Conservation (phyloP, 2,888 invertebrate species). For the Litoditis marina region DNA sequence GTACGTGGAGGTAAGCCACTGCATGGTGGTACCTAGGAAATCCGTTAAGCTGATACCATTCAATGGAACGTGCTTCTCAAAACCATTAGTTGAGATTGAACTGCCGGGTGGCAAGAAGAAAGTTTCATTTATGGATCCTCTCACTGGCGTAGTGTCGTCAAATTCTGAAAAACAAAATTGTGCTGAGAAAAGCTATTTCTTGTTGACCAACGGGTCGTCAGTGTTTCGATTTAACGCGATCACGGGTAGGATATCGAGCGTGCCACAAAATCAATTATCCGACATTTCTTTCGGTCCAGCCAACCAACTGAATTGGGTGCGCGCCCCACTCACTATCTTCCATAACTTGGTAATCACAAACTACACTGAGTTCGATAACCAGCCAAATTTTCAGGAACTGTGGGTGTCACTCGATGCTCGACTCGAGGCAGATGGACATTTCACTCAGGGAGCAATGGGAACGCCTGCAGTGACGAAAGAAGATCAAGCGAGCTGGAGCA, state of each 20-base stretch:
- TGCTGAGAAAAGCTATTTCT: no score
- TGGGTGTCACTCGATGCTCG: no score
- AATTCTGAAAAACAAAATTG: no score
- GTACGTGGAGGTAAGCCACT: neutral
- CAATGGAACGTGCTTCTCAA: conserved; percentile 3
- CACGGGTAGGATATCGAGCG: no score
- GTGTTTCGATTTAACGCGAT: no score
- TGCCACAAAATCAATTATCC: no score
- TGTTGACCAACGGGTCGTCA: no score
- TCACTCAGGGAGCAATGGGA: conserved; percentile 1
- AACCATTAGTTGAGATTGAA: neutral
- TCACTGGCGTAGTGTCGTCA: neutral
- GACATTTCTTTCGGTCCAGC: no score
- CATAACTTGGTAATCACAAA: conserved; percentile 2
- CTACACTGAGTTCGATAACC: neutral
- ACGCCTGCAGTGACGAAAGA: neutral
- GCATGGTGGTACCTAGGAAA: neutral
- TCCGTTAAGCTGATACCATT: conserved; percentile 3
- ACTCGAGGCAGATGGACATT: no score
- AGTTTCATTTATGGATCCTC: conserved; percentile 2
- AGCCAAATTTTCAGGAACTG: neutral
- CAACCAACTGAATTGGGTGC: no score
- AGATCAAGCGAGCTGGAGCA: neutral
- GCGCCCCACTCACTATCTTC: conserved; percentile 2
- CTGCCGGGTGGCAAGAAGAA: neutral